phyloP scores from a whole-genome alignment of 2,888 invertebrate genomes.

The Maniola hyperantus region DNA sequence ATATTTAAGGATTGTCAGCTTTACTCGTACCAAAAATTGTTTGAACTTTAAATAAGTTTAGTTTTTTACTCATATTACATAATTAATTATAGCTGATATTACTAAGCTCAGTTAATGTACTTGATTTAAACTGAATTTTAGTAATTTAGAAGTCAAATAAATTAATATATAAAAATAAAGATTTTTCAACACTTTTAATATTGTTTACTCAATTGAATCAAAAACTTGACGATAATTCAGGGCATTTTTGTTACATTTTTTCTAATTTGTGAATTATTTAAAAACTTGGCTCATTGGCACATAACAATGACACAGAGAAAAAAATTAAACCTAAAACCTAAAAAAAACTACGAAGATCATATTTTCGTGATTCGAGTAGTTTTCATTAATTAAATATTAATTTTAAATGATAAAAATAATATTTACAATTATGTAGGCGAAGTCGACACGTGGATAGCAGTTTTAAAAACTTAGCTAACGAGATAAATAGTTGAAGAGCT shows the following conservation, averaged over 20 bases:
- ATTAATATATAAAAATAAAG: no score
- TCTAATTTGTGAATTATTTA: slow-evolving; percentile 43
- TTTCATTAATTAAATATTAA: slow-evolving; percentile 55
- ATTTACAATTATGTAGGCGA: slow-evolving; percentile 59
- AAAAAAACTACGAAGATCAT: slow-evolving; percentile 64
- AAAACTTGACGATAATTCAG: neutral
- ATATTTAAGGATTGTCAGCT: neutral
- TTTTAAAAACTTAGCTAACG: slow-evolving; percentile 54
- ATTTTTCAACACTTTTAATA: neutral
- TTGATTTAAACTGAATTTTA: neutral
- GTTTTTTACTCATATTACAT: neutral
- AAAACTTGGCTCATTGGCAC: slow-evolving; percentile 72
- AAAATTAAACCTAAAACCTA: slow-evolving; percentile 54
- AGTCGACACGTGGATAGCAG: slow-evolving; percentile 52
- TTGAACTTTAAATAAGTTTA: neutral
- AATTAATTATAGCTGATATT: no score
- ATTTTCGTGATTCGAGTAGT: slow-evolving; percentile 51
- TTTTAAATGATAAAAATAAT: slow-evolving; percentile 50
- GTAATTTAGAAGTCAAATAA: slow-evolving; percentile 1
- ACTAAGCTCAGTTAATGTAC: no score
- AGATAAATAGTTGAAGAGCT: slow-evolving; percentile 34
- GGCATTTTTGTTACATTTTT: slow-evolving; percentile 30
- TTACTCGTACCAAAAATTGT: neutral
- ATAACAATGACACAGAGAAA: slow-evolving; percentile 72
- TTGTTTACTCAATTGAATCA: neutral